phyloP scores from a whole-genome alignment of 2,113 vertebrate genomes.

The Tonatia bakeri region DNA sequence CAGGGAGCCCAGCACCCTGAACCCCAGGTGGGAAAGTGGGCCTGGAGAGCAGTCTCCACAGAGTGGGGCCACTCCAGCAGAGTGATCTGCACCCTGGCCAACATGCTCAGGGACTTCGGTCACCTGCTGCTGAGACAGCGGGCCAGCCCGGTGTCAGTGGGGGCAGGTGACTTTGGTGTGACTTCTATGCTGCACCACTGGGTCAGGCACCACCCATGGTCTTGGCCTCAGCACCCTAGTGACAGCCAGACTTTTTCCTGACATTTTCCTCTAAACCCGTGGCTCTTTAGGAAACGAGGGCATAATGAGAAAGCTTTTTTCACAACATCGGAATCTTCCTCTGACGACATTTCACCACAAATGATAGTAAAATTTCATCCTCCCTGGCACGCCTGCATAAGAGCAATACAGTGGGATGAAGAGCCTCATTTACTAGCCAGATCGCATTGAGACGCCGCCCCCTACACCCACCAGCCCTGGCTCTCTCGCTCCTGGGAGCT shows the following conservation, averaged over 20 bases:
- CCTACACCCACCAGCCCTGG: conserved; percentile 4
- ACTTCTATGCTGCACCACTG: not conserved
- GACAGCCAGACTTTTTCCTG: not conserved
- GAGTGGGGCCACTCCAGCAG: fast-evolving
- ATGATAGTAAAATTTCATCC: conserved; percentile 35
- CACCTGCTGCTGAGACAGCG: not conserved
- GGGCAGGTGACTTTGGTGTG: not conserved
- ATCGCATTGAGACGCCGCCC: conserved; percentile 47
- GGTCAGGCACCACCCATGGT: not conserved
- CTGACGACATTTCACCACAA: not conserved
- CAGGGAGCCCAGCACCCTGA: not conserved
- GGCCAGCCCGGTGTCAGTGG: fast-evolving
- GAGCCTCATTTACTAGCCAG: conserved; percentile 56
- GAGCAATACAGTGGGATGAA: conserved; percentile 60
- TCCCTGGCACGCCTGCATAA: conserved; percentile 23
- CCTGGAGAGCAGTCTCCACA: not conserved
- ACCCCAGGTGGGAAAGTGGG: not conserved
- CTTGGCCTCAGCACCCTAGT: not conserved
- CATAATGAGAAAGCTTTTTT: conserved; percentile 46
- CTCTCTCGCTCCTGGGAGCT: conserved; percentile 5
- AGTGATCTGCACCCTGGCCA: not conserved
- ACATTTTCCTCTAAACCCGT: not conserved
- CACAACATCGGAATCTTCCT: conserved; percentile 21
- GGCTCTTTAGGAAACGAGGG: conserved; percentile 27
- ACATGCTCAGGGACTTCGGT: not conserved